Percentiles rank a stretch among this genome's conserved stretches.
These are phyloP conservation scores for Rhodophaea formosa DNA, from an alignment of 2,888 invertebrate species.

Conservation along the genomic window DNA sequence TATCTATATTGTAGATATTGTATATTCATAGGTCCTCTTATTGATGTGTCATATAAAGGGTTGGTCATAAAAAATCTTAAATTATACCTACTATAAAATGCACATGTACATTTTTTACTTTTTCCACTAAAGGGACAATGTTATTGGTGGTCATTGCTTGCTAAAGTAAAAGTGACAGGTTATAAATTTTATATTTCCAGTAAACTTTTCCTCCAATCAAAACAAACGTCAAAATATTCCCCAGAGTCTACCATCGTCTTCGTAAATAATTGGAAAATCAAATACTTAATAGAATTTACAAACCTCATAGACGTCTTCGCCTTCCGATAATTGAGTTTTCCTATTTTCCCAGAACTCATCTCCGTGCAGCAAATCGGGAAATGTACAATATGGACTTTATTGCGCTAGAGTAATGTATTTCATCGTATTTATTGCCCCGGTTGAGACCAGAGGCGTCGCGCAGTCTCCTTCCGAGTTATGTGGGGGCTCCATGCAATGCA, in stretches of 20 bases:
- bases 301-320: constrained; percentile 18
- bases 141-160: no score
- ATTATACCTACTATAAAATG: no score
- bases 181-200: background rate
- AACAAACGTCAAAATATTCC: constrained; percentile 1
- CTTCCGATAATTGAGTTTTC: constrained; percentile 14
- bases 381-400: constrained; percentile 15
- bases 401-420: constrained; percentile 26
- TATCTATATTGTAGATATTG: background rate
- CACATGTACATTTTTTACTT: no score
- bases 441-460: constrained; percentile 37
- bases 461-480: constrained; percentile 38
- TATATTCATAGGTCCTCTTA: no score
- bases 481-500: background rate
- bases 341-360: constrained; percentile 2
- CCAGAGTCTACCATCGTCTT: constrained; percentile 8
- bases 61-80: no score
- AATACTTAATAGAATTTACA: constrained; percentile 9
- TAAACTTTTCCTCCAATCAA: background rate
- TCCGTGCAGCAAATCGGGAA: background rate
- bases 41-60: no score
- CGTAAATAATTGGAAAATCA: constrained; percentile 12
- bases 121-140: no score
- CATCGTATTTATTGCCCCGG: constrained; percentile 34
- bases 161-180: no score